Percentiles rank a stretch among this genome's conserved stretches.
These are phyloP conservation scores for Stegophylla sp. DNA, from an alignment of 2,888 invertebrate species.

Conservation along the genomic window DNA sequence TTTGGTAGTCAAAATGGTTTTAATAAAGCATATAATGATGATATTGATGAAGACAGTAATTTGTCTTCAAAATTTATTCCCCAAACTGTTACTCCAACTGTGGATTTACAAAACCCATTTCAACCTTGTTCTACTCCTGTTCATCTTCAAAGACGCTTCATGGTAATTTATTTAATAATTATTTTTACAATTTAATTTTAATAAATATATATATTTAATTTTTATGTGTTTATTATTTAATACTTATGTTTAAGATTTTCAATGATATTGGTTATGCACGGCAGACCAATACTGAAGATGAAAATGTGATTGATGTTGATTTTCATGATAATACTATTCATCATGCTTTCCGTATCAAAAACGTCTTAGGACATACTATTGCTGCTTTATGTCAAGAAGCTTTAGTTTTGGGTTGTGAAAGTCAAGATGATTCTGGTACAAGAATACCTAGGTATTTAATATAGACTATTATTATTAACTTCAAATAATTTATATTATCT, in stretches of 20 bases:
- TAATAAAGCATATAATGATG: slow-evolving; percentile 58
- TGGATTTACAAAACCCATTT: slow-evolving; percentile 76
- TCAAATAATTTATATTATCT: slow-evolving; percentile 29
- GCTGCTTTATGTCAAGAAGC: slow-evolving; percentile 84
- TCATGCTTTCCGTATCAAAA: slow-evolving; percentile 87
- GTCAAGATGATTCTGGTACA: slow-evolving; percentile 66
- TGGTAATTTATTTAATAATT: slow-evolving; percentile 66
- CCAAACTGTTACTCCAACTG: slow-evolving; percentile 56
- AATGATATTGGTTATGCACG: slow-evolving; percentile 91
- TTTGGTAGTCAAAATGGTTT: slow-evolving; percentile 64
- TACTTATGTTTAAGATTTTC: slow-evolving; percentile 73
- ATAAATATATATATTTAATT: not conserved
- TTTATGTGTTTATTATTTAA: slow-evolving; percentile 28
- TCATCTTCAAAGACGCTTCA: slow-evolving; percentile 80
- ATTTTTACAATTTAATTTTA: not conserved
- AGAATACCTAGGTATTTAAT: slow-evolving; percentile 69
- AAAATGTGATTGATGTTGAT: slow-evolving; percentile 88
- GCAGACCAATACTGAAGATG: slow-evolving; percentile 77
- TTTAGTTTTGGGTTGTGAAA: slow-evolving; percentile 75
- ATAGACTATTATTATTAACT: slow-evolving; percentile 51
- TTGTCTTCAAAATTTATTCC: slow-evolving; percentile 43
- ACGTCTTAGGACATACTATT: slow-evolving; percentile 84
- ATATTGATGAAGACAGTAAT: slow-evolving; percentile 63
- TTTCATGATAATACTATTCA: slow-evolving; percentile 92
- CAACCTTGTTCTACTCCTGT: slow-evolving; percentile 88